Percentiles rank a stretch among this genome's conserved stretches.
These are phyloP conservation scores for Cantharis rustica DNA, from an alignment of 2,888 invertebrate species.

Conservation along the genomic window DNA sequence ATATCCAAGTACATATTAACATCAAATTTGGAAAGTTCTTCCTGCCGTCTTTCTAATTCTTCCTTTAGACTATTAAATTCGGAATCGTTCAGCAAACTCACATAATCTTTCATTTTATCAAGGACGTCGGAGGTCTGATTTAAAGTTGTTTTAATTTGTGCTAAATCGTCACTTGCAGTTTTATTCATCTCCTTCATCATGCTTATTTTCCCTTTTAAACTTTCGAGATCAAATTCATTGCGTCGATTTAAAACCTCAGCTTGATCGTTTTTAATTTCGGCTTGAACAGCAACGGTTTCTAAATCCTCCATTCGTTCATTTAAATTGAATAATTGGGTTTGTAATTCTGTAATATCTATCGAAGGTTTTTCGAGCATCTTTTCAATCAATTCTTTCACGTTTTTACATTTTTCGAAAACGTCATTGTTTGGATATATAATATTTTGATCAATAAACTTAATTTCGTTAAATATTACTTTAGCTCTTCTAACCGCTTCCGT, in stretches of 20 bases:
- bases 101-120: not conserved
- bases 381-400: constrained; percentile 49
- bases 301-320: constrained; percentile 36
- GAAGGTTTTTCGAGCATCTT: constrained; percentile 38
- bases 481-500: constrained; percentile 38
- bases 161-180: constrained; percentile 37
- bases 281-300: constrained; percentile 33
- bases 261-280: constrained; percentile 32
- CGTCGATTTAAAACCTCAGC: constrained; percentile 38
- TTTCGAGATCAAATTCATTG: constrained; percentile 7
- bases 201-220: constrained; percentile 28
- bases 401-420: constrained; percentile 50
- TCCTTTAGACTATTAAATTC: constrained; percentile 27
- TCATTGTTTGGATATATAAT: constrained; percentile 42
- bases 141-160: constrained; percentile 33
- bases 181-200: constrained; percentile 35
- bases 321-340: constrained; percentile 39
- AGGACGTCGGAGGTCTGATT: constrained; percentile 35
- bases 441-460: constrained; percentile 48
- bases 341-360: constrained; percentile 31
- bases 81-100: not conserved
- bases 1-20: constrained; percentile 16
- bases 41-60: constrained; percentile 20
- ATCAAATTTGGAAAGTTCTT: constrained; percentile 13
- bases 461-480: constrained; percentile 47